Evolutionary conservation across 2,888 invertebrate genomes (phyloP), one percentile per base, ranked within the genome.

Genomic region (Mythimna albipuncta): DNA sequence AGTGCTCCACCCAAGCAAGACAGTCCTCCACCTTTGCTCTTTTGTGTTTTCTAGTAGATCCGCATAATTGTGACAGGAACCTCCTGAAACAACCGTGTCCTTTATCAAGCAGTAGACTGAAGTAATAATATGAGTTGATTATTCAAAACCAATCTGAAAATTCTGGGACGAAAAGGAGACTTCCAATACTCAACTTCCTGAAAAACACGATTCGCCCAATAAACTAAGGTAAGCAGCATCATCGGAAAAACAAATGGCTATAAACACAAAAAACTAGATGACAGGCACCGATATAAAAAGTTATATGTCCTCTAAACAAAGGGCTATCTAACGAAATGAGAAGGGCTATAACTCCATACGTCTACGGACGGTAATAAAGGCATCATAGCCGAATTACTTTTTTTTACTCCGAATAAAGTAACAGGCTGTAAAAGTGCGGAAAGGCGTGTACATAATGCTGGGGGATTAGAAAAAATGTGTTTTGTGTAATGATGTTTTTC

Each of bases 351-450:
- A 91, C 89, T 91, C 89, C 88, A 90, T 91, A 89, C 84, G 82
- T 87, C 85, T 85, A 86, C 83, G 87, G 88, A 84, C 88, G 86
- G 91, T 90, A 89, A 90, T 92, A 92, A 91, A 91, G 89, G 86
- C 91, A 88, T 92, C 90, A 90, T 91, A 89, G 88, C 89, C 81
- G 88, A 89, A 91, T 91, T 89, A 90, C 91, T 91, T 91, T 91
- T 84, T 90, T 91, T 91, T 90, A 89, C 88, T 87, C 77, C 78
- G 86, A 83, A 83, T 85, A 87, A 89, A 90, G 90, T 90, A 91
- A 89, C 88, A 88, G 87, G 85, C 89, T 72, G 87, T 90, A 88
- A 88, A 88, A 75, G 64, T 41, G 65, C 52, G 52, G 70, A 66
- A 85, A 72, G 77, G 80, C 74, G 82, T 76, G 76, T 85, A 83